Evolutionary conservation across 2,797 vertebrate genomes (phyloP).

Genomic region (Tragopan temminckii): DNA sequence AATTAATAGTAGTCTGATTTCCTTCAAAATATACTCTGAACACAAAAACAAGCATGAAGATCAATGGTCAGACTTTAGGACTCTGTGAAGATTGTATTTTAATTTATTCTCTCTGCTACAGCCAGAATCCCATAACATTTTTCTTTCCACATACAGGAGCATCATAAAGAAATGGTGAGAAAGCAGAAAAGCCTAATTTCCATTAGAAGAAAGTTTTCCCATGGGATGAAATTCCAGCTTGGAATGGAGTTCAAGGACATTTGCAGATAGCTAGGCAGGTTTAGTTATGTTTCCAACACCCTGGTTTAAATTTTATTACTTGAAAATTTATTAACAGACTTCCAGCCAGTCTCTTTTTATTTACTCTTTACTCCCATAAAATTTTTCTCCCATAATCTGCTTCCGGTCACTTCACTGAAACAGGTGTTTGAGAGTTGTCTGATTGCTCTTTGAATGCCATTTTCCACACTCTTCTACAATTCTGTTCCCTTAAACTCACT

Average conservation of each 20-base stretch:
- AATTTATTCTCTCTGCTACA: background rate
- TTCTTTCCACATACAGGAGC: background rate
- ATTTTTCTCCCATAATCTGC: background rate
- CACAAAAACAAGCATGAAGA: background rate
- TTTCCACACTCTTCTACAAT: background rate
- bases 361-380: rapidly evolving
- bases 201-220: background rate
- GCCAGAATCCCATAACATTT: background rate
- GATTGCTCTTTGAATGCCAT: background rate
- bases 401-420: background rate
- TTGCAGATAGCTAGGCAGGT: background rate
- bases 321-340: background rate
- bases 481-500: background rate
- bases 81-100: background rate
- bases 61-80: background rate
- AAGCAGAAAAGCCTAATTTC: background rate
- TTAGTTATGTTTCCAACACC: background rate
- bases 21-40: background rate
- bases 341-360: background rate
- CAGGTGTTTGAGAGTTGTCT: background rate
- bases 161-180: background rate
- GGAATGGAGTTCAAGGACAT: background rate
- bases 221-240: background rate
- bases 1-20: background rate
- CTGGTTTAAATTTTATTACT: background rate